Evolutionary conservation across 2,888 invertebrate species (phyloP).

Genomic region (Cheilosia grossa): DNA sequence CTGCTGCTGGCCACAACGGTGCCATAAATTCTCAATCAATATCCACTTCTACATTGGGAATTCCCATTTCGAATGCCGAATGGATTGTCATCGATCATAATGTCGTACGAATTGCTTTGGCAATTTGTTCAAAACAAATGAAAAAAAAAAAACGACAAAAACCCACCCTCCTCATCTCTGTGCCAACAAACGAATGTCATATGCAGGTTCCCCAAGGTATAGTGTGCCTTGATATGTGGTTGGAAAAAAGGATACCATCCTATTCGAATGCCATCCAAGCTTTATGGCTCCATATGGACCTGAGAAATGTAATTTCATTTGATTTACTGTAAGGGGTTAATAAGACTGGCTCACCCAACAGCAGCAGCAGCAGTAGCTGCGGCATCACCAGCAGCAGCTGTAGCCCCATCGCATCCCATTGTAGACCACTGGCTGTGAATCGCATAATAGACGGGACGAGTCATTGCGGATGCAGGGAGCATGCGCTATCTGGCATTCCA

Average conservation of each 20-base stretch:
- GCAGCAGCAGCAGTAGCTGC: constrained; percentile 54
- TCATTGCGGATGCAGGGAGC: constrained; percentile 53
- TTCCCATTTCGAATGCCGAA: constrained; percentile 73
- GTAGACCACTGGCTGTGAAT: constrained; percentile 72
- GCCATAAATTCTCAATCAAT: constrained; percentile 74
- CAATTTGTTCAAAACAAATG: constrained; percentile 74
- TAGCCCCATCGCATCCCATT: constrained; percentile 49
- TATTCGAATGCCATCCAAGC: constrained; percentile 72
- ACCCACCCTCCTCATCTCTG: constrained; percentile 39
- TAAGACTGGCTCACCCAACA: constrained; percentile 72
- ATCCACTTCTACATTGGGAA: constrained; percentile 73
- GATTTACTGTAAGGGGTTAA: constrained; percentile 75
- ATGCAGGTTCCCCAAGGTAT: constrained; percentile 53
- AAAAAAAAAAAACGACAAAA: constrained; percentile 40
- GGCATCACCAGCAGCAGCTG: constrained; percentile 53
- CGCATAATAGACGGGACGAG: constrained; percentile 54
- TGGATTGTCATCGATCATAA: constrained; percentile 75
- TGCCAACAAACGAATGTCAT: constrained; percentile 67
- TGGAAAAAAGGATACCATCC: constrained; percentile 69
- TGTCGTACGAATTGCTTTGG: constrained; percentile 75
- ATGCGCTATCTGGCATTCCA: constrained; percentile 43
- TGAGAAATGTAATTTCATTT: constrained; percentile 74
- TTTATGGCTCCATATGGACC: constrained; percentile 74
- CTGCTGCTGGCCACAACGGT: constrained; percentile 60
- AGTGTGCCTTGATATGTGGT: neutral